These are phyloP conservation scores for Timema podura DNA, from an alignment of 2,888 invertebrate species.

Conservation along the genomic window DNA sequence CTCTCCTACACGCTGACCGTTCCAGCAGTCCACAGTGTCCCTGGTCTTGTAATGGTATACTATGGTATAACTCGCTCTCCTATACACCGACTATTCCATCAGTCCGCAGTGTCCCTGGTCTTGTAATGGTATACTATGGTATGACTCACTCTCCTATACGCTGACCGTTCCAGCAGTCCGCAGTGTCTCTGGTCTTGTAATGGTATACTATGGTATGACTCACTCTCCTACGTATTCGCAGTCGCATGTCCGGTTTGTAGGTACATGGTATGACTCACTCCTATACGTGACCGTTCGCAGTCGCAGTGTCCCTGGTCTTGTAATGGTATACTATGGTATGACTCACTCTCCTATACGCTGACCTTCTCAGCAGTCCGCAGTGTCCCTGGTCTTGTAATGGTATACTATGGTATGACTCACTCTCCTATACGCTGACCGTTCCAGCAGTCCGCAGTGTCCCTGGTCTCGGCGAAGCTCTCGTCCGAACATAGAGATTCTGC, in stretches of 20 bases:
- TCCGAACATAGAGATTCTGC: constrained; percentile 77
- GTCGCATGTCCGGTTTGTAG: constrained; percentile 81
- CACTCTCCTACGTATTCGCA: constrained; percentile 72
- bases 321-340: constrained; percentile 12
- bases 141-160: constrained; percentile 71
- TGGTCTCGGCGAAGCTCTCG: constrained; percentile 60
- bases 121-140: constrained; percentile 32
- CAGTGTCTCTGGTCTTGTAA: constrained; percentile 54
- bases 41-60: constrained; percentile 43
- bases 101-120: constrained; percentile 60
- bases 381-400: too few species aligned
- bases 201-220: constrained; percentile 44
- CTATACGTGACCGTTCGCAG: too few species aligned
- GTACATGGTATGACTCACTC: too few species aligned
- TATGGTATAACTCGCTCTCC: constrained; percentile 62
- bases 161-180: constrained; percentile 79
- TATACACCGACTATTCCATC: constrained; percentile 77
- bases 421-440: constrained; percentile 73
- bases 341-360: constrained; percentile 76
- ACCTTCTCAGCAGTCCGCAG: too few species aligned
- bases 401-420: constrained; percentile 52
- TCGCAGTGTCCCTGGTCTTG: too few species aligned
- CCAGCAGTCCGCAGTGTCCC: constrained; percentile 71
- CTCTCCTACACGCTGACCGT: constrained; percentile 72
- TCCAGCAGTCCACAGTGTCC: constrained; percentile 74